Conservation (phyloP, 2,797 vertebrate species). For the Sarcophilus harrisii region DNA sequence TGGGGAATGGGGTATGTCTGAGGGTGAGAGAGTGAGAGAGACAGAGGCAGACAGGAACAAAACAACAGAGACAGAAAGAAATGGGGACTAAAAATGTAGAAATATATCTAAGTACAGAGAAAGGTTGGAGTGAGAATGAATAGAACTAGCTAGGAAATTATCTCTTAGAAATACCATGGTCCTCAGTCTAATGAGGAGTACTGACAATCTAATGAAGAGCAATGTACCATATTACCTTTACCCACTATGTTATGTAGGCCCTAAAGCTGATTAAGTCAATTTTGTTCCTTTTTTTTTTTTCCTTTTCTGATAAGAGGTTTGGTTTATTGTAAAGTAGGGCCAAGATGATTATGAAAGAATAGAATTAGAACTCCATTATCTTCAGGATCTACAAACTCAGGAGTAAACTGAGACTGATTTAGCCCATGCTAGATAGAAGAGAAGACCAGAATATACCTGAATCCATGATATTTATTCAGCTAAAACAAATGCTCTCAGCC, state of each 20-base stretch:
- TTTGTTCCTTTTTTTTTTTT: not conserved
- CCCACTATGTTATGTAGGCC: not conserved
- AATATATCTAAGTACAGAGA: not conserved
- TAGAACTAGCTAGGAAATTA: not conserved
- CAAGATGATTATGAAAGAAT: not conserved
- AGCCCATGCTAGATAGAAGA: not conserved
- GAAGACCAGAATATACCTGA: not conserved
- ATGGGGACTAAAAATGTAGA: not conserved
- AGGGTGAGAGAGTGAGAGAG: too few relatives aligned
- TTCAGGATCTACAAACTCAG: not conserved
- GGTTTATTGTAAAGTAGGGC: not conserved
- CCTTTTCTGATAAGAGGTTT: not conserved
- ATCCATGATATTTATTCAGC: too few relatives aligned
- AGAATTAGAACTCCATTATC: not conserved
- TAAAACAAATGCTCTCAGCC: too few relatives aligned
- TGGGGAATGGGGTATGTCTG: not conserved
- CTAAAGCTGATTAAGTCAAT: not conserved
- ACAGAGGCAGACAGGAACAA: not conserved
- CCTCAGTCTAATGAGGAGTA: not conserved
- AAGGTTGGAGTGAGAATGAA: not conserved
- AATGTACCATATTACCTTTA: not conserved
- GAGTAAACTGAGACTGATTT: slow-evolving; percentile 1
- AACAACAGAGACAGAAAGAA: not conserved
- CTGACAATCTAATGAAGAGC: not conserved
- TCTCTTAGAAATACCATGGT: not conserved